phyloP scores from a whole-genome alignment of 2,888 invertebrate genomes.

The Sceliomorpha sp. region DNA sequence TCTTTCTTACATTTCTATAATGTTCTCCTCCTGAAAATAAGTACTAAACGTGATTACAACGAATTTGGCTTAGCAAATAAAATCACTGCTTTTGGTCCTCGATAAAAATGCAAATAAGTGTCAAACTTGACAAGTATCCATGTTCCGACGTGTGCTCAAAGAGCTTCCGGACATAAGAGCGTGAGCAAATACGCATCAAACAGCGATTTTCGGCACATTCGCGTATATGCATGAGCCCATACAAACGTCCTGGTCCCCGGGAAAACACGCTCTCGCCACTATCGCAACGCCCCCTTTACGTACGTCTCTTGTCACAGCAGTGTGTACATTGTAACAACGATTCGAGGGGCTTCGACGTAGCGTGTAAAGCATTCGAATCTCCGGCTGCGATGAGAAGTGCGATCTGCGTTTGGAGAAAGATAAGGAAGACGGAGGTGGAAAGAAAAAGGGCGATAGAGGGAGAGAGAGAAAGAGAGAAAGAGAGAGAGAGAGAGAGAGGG shows the following conservation, averaged over 20 bases:
- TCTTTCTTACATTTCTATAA: no score
- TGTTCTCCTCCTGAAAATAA: no score
- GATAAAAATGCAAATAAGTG: no score
- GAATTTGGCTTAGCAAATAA: no score
- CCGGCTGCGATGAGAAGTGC: constrained; percentile 46
- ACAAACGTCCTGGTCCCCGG: no score
- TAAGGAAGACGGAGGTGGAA: constrained; percentile 12
- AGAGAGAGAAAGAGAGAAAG: constrained; percentile 23
- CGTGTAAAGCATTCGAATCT: constrained; percentile 62
- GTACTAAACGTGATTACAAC: no score
- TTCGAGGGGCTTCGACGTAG: constrained; percentile 61
- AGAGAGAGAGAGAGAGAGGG: constrained; percentile 1
- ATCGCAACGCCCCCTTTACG: constrained; percentile 22
- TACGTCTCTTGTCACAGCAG: constrained; percentile 44
- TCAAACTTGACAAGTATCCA: constrained; percentile 4
- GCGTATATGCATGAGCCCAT: no score
- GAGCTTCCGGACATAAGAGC: constrained; percentile 30
- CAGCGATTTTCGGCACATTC: constrained; percentile 47
- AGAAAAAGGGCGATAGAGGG: background rate
- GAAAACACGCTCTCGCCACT: no score
- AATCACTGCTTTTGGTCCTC: no score
- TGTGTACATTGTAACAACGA: constrained; percentile 56
- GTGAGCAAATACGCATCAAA: constrained; percentile 47
- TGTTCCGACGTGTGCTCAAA: constrained; percentile 11
- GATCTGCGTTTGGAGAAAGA: constrained; percentile 49